Conservation (phyloP, 2,888 invertebrate species). For the Thumatha senex region DNA sequence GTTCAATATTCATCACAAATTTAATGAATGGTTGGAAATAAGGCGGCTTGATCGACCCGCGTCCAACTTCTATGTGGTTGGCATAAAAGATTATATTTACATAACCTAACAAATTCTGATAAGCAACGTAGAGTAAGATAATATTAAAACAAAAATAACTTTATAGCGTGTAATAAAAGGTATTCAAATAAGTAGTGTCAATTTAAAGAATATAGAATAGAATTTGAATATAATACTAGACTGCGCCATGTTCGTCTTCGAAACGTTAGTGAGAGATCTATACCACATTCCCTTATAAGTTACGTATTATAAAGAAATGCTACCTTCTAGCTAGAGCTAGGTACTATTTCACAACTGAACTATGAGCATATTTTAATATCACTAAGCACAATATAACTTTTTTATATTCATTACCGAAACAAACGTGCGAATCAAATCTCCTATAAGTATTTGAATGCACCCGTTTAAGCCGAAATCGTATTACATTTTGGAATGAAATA, state of each 20-base stretch:
- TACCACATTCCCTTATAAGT: slow-evolving; percentile 37
- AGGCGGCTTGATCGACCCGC: too few species aligned
- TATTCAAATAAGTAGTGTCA: slow-evolving; percentile 14
- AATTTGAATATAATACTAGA: slow-evolving; percentile 22
- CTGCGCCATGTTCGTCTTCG: slow-evolving; percentile 18
- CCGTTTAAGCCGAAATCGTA: slow-evolving; percentile 60
- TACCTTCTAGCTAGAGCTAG: slow-evolving; percentile 76
- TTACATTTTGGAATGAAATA: slow-evolving; percentile 53
- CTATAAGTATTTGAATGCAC: slow-evolving; percentile 49
- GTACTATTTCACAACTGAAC: slow-evolving; percentile 77
- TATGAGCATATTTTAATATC: slow-evolving; percentile 78
- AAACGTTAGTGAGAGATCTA: slow-evolving; percentile 46
- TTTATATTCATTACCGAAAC: slow-evolving; percentile 42
- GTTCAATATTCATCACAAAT: too few species aligned
- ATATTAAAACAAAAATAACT: slow-evolving; percentile 33
- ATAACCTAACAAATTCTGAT: slow-evolving; percentile 43
- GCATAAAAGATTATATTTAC: slow-evolving; percentile 57
- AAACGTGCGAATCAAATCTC: slow-evolving; percentile 53
- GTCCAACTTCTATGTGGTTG: too few species aligned
- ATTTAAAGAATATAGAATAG: slow-evolving; percentile 12
- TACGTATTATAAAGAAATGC: slow-evolving; percentile 55
- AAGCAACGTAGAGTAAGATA: slow-evolving; percentile 21
- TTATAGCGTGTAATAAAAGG: slow-evolving; percentile 29
- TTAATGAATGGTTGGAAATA: too few species aligned
- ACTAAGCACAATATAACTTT: slow-evolving; percentile 73